Conservation (phyloP, 2,113 vertebrate genomes). For the Zosterops pallidus region DNA sequence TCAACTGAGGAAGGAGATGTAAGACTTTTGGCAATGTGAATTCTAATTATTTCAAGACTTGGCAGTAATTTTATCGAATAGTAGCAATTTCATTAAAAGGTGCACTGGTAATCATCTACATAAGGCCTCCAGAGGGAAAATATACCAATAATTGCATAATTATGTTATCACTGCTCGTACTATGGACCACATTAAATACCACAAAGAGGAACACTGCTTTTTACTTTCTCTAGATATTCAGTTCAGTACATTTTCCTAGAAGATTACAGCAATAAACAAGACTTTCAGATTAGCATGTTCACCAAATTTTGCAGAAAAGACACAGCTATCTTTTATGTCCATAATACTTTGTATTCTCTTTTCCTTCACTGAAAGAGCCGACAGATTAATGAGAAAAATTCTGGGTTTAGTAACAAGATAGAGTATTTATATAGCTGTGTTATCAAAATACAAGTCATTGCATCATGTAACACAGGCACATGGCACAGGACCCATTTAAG, state of each 20-base stretch:
- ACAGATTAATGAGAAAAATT: not conserved
- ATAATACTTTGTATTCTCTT: not conserved
- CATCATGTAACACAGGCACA: not conserved
- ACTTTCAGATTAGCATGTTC: conserved; percentile 23
- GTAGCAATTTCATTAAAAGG: conserved; percentile 73
- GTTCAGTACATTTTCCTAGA: conserved; percentile 46
- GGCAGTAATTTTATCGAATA: conserved; percentile 72
- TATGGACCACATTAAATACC: conserved; percentile 59
- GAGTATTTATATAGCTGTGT: not conserved
- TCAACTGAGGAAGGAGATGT: conserved; percentile 64
- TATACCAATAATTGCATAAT: conserved; percentile 70
- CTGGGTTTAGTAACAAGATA: not conserved
- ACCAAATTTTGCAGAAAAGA: not conserved
- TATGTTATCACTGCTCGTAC: conserved; percentile 56
- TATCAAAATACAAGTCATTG: not conserved
- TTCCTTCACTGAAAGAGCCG: not conserved
- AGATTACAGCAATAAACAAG: conserved; percentile 49
- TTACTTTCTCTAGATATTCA: conserved; percentile 44
- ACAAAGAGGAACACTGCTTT: conserved; percentile 31
- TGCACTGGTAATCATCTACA: conserved; percentile 54
- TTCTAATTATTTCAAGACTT: conserved; percentile 74
- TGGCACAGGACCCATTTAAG: not conserved
- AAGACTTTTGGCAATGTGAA: conserved; percentile 65
- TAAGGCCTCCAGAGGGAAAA: conserved; percentile 52
- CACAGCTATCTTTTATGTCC: not conserved